Conservation (phyloP, 2,113 vertebrate genomes). For the Oxygymnocypris stewartii region DNA sequence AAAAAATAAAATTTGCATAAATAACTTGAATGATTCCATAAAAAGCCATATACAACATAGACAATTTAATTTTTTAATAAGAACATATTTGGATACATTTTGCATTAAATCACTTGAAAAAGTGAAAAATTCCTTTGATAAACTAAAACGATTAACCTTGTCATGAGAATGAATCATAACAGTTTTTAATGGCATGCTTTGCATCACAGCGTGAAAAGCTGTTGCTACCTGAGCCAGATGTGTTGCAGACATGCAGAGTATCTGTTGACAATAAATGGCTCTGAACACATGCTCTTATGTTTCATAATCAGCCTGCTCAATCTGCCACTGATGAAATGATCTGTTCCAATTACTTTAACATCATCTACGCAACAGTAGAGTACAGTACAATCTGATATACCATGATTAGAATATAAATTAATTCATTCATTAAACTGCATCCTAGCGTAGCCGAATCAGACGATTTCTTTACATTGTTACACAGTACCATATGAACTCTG, state of each 20-base stretch:
- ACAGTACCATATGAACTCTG: background rate
- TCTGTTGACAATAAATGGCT: constrained; percentile 1
- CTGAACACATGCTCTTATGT: background rate
- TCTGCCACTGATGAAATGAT: background rate
- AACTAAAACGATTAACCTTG: background rate
- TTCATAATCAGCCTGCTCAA: background rate
- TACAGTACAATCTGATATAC: background rate
- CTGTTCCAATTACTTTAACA: constrained; percentile 10
- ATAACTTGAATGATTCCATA: background rate
- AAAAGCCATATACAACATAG: background rate
- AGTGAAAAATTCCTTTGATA: background rate
- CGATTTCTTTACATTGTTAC: background rate
- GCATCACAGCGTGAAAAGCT: background rate
- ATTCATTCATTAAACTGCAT: background rate
- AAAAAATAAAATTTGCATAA: background rate
- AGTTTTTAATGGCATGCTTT: background rate
- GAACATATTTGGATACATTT: background rate
- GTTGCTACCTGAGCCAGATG: constrained; percentile 18
- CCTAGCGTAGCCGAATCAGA: background rate
- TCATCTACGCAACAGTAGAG: background rate
- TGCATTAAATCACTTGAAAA: background rate
- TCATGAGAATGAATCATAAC: background rate
- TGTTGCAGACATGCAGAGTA: constrained; percentile 8
- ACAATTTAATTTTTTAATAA: too few relatives aligned
- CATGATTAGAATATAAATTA: background rate